A percentile compares a stretch with the other conserved stretches of the same genome.
Evolutionary conservation across 2,797 vertebrate genomes (phyloP).

Genomic region (Sebastiscus tertius): DNA sequence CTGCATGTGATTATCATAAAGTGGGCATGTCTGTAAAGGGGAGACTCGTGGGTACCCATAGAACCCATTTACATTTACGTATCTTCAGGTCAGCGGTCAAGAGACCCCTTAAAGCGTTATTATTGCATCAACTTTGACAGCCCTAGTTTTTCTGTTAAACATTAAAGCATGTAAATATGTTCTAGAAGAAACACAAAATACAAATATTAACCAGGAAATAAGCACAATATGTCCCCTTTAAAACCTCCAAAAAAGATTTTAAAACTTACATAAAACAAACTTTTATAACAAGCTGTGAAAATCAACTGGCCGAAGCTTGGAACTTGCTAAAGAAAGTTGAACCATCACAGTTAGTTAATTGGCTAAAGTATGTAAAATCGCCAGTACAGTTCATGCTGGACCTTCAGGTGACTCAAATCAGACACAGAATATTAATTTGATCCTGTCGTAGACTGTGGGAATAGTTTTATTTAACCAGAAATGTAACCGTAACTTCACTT

Average conservation of each 20-base stretch:
- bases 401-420: neutral
- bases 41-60: too few species aligned
- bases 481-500: neutral
- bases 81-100: too few species aligned
- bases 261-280: neutral
- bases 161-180: too few species aligned
- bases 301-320: neutral
- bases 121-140: too few species aligned
- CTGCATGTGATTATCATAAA: too few species aligned
- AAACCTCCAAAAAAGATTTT: neutral
- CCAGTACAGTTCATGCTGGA: neutral
- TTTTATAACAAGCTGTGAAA: neutral
- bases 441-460: neutral
- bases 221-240: too few species aligned
- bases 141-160: too few species aligned
- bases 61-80: too few species aligned
- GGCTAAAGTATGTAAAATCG: neutral
- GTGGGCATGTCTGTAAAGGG: too few species aligned
- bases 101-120: fast-evolving
- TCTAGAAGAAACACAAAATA: too few species aligned
- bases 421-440: neutral
- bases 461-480: neutral
- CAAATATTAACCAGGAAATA: too few species aligned
- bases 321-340: too few species aligned
- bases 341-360: neutral